These are phyloP conservation scores for Lacerta bilineata DNA, from an alignment of 2,797 vertebrate genomes.

Conservation along the genomic window DNA sequence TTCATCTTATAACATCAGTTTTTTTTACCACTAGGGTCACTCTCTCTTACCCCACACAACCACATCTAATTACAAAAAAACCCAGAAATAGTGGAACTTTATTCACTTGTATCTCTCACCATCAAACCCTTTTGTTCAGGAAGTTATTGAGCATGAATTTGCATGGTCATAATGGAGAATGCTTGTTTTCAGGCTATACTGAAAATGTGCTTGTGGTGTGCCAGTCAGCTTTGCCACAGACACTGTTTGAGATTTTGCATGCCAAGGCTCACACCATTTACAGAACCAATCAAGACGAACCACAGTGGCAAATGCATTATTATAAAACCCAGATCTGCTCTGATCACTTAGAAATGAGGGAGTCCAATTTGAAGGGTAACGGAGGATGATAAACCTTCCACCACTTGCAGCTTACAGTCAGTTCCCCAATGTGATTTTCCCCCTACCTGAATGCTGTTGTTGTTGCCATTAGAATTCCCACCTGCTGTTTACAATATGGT, in stretches of 20 bases:
- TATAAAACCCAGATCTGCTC: background rate
- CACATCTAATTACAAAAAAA: background rate
- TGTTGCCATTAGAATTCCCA: background rate
- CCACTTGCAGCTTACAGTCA: background rate
- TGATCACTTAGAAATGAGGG: background rate
- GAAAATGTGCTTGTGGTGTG: background rate
- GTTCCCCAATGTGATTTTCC: no score
- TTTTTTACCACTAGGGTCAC: background rate
- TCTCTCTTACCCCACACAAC: background rate
- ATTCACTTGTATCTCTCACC: background rate
- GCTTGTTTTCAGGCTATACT: background rate
- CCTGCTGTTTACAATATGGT: background rate
- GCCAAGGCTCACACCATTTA: background rate
- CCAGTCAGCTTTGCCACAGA: background rate
- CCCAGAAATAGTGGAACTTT: background rate
- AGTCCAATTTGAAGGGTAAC: background rate
- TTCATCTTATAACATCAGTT: background rate
- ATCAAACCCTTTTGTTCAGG: background rate
- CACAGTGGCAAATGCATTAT: background rate
- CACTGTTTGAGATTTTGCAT: background rate
- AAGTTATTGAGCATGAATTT: background rate
- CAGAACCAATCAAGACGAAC: background rate
- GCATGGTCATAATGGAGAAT: background rate
- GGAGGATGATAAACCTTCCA: background rate
- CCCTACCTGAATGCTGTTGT: no score